Base-by-base conservation (phyloP, 1,140 invertebrate genomes). In the Drosophila virilis region DNA sequence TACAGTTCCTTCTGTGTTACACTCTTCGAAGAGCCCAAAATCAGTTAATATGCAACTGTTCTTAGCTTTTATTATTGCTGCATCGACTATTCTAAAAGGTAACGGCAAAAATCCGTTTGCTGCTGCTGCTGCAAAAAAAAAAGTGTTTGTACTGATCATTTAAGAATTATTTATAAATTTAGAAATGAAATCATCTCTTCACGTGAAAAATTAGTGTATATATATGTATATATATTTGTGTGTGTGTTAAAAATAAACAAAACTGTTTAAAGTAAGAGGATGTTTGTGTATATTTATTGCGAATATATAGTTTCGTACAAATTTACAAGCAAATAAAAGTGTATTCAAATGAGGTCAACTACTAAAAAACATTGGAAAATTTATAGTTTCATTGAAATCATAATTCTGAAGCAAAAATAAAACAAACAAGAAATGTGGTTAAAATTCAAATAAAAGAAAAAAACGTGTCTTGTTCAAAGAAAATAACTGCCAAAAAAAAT, bases 131-230 rank as follows among this genome's bases (percentile, higher is more conserved):
- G n/a, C 37, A 33, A 17, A 22, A 22, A 22, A 22, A 46, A 17
- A 45, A 51, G 15, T 50, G 48, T 28, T 38, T 40, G 37, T 55
- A 40, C 55, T 69, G 50, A 57, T 58, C 17, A 70, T 38, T 66
- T n/a, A 46, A 28, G 28, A 68, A 76, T 71, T 82, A 88, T 88
- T 88, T 86, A 46, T 88, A 86, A 82, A 78, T 73, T 62, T 45
- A 88, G 71, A 86, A 78, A 82, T 88, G 82, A 86, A 88, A 88
- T 88, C 78, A 86, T 79, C 74, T 86, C 67, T 57, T 46, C 64
- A 46, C 32, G 54, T 52, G 73, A 76, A 80, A 67, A 75, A 67
- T 72, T 48, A 37, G 9, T 50, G 17, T 48, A 28, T 79, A 13
- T 55, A 73, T 43, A 10, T 28, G 38, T 58, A 66, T 35, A 43